Conservation (phyloP, 1,140 invertebrate genomes). For the Rhizoglyphus robini region DNA sequence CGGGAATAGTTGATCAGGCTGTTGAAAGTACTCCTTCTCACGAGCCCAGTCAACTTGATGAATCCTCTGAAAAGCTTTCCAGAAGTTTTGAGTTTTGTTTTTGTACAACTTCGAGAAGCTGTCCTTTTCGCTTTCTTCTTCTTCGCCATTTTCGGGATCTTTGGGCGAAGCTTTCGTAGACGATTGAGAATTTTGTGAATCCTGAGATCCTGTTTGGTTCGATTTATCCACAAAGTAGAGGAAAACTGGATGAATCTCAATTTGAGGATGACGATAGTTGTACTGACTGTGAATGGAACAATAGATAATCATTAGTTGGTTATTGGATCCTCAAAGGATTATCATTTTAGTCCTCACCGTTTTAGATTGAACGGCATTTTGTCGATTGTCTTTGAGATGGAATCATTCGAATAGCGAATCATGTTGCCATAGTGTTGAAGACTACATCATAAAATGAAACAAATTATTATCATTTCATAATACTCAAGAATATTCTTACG, state of each 20-base stretch:
- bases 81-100: neutral
- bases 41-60: conserved; percentile 31
- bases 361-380: conserved; percentile 21
- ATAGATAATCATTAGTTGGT: neutral
- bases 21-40: conserved; percentile 52
- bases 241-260: conserved; percentile 45
- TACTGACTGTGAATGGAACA: conserved; percentile 11
- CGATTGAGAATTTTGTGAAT: neutral
- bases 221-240: conserved; percentile 42
- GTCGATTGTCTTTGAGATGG: conserved; percentile 18
- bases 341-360: too few relatives aligned
- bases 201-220: neutral
- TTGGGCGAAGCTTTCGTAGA: neutral
- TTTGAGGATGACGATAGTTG: conserved; percentile 22
- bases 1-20: conserved; percentile 65
- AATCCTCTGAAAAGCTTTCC: neutral
- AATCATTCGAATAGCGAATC: conserved; percentile 19
- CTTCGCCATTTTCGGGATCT: neutral
- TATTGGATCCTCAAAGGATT: neutral
- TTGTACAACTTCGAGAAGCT: neutral
- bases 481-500: conserved; percentile 2
- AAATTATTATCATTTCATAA: neutral
- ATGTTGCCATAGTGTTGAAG: conserved; percentile 22
- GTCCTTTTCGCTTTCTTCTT: neutral
- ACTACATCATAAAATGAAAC: neutral